phyloP scores from a whole-genome alignment of 2,797 vertebrate species.

The Zonotrichia albicollis region DNA sequence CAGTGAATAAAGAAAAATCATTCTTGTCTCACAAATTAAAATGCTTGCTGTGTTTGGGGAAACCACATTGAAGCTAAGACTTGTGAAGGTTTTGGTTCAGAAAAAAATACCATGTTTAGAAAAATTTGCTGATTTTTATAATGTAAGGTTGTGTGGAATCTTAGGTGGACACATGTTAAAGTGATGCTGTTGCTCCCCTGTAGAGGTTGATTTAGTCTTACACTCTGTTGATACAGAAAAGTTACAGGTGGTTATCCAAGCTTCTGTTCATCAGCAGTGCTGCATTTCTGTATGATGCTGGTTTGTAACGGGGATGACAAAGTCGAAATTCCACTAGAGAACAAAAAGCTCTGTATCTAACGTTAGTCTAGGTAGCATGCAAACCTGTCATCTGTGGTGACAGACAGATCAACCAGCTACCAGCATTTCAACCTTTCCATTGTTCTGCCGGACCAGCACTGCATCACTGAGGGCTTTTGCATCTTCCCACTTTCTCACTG shows the following conservation, averaged over 20 bases:
- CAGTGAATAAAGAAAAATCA: background rate
- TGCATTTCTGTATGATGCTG: background rate
- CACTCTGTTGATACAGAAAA: background rate
- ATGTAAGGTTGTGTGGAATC: background rate
- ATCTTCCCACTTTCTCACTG: background rate
- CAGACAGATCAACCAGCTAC: background rate
- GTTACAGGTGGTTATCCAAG: background rate
- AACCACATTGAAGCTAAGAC: background rate
- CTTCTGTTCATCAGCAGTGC: background rate
- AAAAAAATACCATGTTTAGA: background rate
- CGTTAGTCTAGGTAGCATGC: background rate
- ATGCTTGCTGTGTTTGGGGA: background rate
- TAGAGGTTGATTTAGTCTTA: background rate
- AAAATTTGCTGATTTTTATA: background rate
- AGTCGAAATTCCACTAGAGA: accelerated
- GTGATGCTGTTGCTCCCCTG: background rate
- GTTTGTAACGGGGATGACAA: background rate
- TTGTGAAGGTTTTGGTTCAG: background rate
- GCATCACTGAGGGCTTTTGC: background rate
- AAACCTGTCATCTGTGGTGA: background rate
- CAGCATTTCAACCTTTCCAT: background rate
- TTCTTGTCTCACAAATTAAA: background rate
- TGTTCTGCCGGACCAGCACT: background rate
- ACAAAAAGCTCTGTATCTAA: background rate
- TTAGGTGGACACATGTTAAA: accelerated